Evolutionary conservation across 2,797 vertebrate species (phyloP), one percentile per base, ranked within the genome.

Genomic region (Pipistrellus pipistrellus): DNA sequence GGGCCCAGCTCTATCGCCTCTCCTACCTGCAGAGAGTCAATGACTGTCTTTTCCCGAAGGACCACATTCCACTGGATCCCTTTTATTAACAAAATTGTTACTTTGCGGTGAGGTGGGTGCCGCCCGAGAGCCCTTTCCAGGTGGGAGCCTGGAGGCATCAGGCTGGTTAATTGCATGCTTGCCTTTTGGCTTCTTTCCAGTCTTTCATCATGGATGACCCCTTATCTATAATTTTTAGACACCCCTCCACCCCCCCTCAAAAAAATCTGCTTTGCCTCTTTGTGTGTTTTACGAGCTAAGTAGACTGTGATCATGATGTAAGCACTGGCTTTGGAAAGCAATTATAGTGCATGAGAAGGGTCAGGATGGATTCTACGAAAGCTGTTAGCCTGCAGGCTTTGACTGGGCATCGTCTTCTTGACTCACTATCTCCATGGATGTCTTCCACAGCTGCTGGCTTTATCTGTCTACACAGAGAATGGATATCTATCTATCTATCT

Each of bases 11-110:
- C 59, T 76, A 25, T 69, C 83, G 46, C 71, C 66, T 84, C 1
- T 76, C 85, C 51, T 4, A 30, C 85, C 85, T 38, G 32, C 68
- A 88, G 62, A 84, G 2, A 35, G 51, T 69, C 68, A 92, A 71
- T 84, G 89, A 81, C 85, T 90, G 90, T 89, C 44, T 84, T 75
- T 91, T 48, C 69, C 95, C 8, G 69, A 85, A 94, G 96, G 96
- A 83, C 90, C 93, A 78, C 96, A 97, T 97, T 97, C 94, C 96
- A 88, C n/a, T 59, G 23, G 41, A 91, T 93, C 88, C 94, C 91
- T 95, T 96, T 97, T 97, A 96, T 97, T 96, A 97, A 96, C 91
- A 90, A 95, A 96, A 95, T 94, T 90, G 92, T 75, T 71, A 5
- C 89, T 94, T 83, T 92, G 77, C 71, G 66, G 78, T 32, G 0